phyloP scores from a whole-genome alignment of 2,797 vertebrate species.

The Enteromius trimaculatus region DNA sequence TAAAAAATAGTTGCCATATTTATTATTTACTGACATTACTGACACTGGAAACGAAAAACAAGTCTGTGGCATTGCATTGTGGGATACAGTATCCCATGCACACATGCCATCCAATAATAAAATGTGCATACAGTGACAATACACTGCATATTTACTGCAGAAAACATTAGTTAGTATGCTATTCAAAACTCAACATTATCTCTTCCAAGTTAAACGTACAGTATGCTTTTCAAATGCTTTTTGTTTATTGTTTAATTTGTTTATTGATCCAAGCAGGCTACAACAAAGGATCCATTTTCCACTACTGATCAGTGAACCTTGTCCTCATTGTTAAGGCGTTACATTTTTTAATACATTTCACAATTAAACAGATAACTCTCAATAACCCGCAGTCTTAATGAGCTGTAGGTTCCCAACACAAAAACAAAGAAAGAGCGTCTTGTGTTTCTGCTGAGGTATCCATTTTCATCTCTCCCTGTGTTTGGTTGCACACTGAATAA shows the following conservation, averaged over 20 bases:
- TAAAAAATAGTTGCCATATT: background rate
- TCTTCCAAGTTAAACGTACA: constrained; percentile 39
- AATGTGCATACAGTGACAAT: background rate
- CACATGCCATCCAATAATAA: background rate
- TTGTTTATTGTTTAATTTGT: constrained; percentile 49
- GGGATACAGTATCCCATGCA: background rate
- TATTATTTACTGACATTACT: background rate
- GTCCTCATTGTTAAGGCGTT: constrained; percentile 42
- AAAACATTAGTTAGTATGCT: background rate
- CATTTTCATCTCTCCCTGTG: constrained; percentile 60
- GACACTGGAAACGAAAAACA: background rate
- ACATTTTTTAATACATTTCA: constrained; percentile 53
- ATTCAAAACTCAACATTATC: constrained; percentile 28
- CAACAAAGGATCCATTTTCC: constrained; percentile 52
- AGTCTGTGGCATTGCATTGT: background rate
- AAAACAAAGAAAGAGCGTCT: constrained; percentile 52
- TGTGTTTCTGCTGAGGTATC: constrained; percentile 53
- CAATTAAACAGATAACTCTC: constrained; percentile 64
- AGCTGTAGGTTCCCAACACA: constrained; percentile 52
- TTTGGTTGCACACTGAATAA: constrained; percentile 77
- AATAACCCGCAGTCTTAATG: constrained; percentile 58
- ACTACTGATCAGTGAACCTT: constrained; percentile 56
- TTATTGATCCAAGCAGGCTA: constrained; percentile 52
- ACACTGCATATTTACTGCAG: background rate
- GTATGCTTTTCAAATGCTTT: constrained; percentile 31